Evolutionary conservation across 92 coral and sea anemone genomes (phyloP).

Genomic region (Porites divaricata): DNA sequence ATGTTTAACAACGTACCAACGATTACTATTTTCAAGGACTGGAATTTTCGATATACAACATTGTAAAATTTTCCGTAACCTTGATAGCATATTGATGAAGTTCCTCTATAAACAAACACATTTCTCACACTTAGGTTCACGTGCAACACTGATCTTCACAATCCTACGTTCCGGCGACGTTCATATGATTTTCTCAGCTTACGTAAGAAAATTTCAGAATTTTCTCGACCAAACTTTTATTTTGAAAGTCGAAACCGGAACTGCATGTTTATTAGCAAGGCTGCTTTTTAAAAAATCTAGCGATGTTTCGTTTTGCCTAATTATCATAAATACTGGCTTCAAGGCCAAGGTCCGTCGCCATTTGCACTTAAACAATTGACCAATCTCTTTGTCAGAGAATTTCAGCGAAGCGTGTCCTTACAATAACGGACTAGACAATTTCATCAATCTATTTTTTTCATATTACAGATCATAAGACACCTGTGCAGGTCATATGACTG

Average conservation of each 20-base stretch:
- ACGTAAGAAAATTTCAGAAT: background rate
- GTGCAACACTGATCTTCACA: too few species aligned
- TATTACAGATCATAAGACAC: slow-evolving; percentile 33
- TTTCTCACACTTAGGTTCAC: background rate
- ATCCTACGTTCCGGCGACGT: too few species aligned
- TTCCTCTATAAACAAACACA: background rate
- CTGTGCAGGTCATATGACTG: slow-evolving; percentile 13
- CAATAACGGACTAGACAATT: background rate
- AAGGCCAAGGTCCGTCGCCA: slow-evolving; percentile 7
- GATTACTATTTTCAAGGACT: background rate
- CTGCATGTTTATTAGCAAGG: background rate
- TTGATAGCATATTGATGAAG: background rate
- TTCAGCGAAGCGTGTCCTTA: slow-evolving; percentile 2
- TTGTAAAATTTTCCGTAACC: background rate
- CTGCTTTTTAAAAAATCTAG: background rate
- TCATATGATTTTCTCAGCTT: too few species aligned
- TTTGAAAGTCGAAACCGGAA: background rate
- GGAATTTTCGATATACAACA: background rate
- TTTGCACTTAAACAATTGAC: background rate
- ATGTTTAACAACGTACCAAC: too few species aligned
- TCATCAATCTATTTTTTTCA: background rate
- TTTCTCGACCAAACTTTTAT: background rate
- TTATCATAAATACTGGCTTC: background rate
- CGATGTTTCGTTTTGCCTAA: background rate
- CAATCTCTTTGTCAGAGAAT: background rate